Evolutionary conservation across 92 coral and sea anemone genomes (phyloP), one percentile per base, ranked within the genome.

Genomic region (Paramuricea clavata): DNA sequence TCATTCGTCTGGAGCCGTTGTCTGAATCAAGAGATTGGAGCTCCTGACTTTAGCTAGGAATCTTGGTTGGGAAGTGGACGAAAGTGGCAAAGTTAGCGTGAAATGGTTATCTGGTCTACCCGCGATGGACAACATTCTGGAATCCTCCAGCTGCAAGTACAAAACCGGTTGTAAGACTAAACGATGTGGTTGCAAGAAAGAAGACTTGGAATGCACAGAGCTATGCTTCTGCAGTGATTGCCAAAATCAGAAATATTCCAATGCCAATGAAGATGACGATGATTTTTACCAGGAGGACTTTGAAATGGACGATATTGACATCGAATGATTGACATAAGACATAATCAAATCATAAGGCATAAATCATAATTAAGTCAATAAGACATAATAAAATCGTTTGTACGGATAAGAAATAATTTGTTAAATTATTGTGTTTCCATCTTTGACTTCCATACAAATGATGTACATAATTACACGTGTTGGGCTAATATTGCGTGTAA

Each of bases 21-120:
- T 32, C 39, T 54, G 44, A 50, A 30, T 34, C 42, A 68, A 49
- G 2, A 0, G 22, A 77, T 77, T 44, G 49, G 49, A 0, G 68
- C 82, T 26, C 82, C 82, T 12, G 82, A 77, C 21, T 77, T 77
- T 77, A 30, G 65, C 41, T n/a, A n/a, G n/a, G n/a, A 77, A 77
- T 68, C 82, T 49, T 77, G 82, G 82, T 50, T 77, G 69, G 82
- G 42, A 50, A 77, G 82, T 77, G 57, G 60, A 74, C 60, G 80
- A 74, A 41, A 74, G 60, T 47, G 80, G 80, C 49, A 57, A 74
- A 5, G 3, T 74, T 35, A 41, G 34, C 35, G 80, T 74, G 25
- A 74, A 74, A 57, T 74, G 80, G 80, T 26, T 74, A 26, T 74
- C 60, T 35, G 47, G 82, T 76, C 47, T 31, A 76, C 82, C 68